Evolutionary conservation across 2,113 vertebrate species (phyloP).

Genomic region (Lipophrys pholis): DNA sequence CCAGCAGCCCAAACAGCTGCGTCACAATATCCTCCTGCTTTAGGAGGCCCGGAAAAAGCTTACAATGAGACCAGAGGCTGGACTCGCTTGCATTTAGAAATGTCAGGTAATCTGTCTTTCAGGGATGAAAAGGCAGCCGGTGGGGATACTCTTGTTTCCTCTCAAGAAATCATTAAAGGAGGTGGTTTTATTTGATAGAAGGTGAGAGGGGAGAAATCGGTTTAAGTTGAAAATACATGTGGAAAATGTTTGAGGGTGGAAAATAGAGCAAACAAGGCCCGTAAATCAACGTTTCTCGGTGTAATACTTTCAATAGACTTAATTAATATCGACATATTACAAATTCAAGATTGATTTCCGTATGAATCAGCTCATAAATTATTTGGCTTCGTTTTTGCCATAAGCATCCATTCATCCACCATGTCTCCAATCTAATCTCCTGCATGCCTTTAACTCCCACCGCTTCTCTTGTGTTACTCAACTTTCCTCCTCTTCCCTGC

Average conservation of each 20-base stretch:
- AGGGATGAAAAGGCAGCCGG: conserved; percentile 67
- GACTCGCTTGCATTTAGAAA: conserved; percentile 68
- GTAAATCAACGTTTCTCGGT: neutral
- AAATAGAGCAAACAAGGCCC: neutral
- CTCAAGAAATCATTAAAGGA: conserved; percentile 71
- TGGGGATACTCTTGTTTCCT: conserved; percentile 71
- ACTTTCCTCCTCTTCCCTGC: conserved; percentile 9
- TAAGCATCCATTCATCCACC: neutral
- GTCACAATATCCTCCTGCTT: conserved; percentile 41
- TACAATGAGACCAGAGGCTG: conserved; percentile 44
- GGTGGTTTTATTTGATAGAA: conserved; percentile 68
- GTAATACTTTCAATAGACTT: neutral
- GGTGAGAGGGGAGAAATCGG: conserved; percentile 26
- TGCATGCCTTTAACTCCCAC: too few relatives aligned
- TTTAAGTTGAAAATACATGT: conserved; percentile 51
- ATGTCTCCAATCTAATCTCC: too few relatives aligned
- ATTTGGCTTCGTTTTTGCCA: neutral
- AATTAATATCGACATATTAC: conserved; percentile 1
- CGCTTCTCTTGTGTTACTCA: neutral
- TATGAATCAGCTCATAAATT: neutral
- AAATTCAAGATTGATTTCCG: neutral
- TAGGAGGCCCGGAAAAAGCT: conserved; percentile 34
- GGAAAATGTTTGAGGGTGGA: conserved; percentile 2
- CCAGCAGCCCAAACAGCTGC: conserved; percentile 41
- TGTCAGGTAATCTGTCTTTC: conserved; percentile 76